Percentiles rank a stretch among this genome's conserved stretches.
phyloP scores from a whole-genome alignment of 1,140 invertebrate genomes.

The Drosophila athabasca region DNA sequence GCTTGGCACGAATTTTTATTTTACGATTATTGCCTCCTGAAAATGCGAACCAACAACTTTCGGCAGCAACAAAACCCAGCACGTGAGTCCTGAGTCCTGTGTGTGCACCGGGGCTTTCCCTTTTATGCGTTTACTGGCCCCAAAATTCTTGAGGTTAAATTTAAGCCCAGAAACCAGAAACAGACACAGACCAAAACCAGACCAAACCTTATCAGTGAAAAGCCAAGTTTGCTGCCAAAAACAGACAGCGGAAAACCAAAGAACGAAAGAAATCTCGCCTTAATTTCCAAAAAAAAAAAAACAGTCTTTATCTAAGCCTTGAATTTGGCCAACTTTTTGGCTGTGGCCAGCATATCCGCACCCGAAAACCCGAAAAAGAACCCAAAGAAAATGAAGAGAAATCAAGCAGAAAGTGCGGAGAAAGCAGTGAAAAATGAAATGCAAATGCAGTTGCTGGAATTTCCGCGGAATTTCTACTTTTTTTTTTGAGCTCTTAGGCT shows the following conservation, averaged over 20 bases:
- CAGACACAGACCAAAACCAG: slow-evolving; percentile 19
- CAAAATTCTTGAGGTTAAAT: slow-evolving; percentile 65
- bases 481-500: slow-evolving; percentile 45
- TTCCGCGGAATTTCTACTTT: slow-evolving; percentile 33
- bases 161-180: slow-evolving; percentile 44
- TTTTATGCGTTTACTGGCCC: slow-evolving; percentile 54
- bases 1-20: slow-evolving; percentile 45
- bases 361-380: slow-evolving; percentile 9
- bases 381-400: slow-evolving; percentile 5
- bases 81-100: slow-evolving; percentile 43
- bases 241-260: slow-evolving; percentile 16
- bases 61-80: slow-evolving; percentile 12
- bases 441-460: slow-evolving; percentile 60
- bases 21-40: slow-evolving; percentile 59
- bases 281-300: slow-evolving; percentile 39
- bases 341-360: slow-evolving; percentile 19
- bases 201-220: slow-evolving; percentile 32
- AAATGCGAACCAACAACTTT: not conserved
- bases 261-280: slow-evolving; percentile 29
- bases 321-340: slow-evolving; percentile 50
- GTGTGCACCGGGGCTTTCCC: slow-evolving; percentile 1
- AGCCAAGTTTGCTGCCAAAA: slow-evolving; percentile 43
- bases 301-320: slow-evolving; percentile 60
- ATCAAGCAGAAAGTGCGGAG: not conserved
- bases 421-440: slow-evolving; percentile 30